Conservation (phyloP, 1,140 invertebrate species). For the Hypsibius dujardini region DNA sequence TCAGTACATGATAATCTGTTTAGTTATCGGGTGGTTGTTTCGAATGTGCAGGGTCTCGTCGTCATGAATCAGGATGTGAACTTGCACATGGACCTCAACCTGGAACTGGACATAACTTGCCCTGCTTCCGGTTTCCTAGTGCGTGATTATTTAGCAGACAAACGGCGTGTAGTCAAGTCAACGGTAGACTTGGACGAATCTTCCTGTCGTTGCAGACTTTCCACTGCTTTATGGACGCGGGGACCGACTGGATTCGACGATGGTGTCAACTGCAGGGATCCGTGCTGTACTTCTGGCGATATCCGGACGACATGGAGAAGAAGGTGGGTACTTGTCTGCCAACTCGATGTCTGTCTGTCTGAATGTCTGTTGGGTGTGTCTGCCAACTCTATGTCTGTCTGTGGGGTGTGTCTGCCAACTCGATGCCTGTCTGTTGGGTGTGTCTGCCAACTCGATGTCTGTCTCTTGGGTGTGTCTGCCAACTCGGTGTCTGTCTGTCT, state of each 20-base stretch:
- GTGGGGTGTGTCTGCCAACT: neutral
- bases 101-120: neutral
- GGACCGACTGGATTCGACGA: neutral
- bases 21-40: neutral
- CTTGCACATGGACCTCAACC: neutral
- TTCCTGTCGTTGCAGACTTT: neutral
- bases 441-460: too few relatives aligned
- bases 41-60: neutral
- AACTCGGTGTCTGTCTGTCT: too few relatives aligned
- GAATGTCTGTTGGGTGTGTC: neutral
- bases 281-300: neutral
- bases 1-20: neutral
- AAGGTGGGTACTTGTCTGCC: neutral
- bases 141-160: too few relatives aligned
- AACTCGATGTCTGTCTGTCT: neutral
- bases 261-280: neutral
- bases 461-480: too few relatives aligned
- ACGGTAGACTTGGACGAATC: neutral
- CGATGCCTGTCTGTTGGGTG: too few relatives aligned
- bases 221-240: neutral
- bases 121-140: slow-evolving; percentile 1
- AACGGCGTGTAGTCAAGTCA: neutral
- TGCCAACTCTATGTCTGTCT: neutral
- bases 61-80: neutral
- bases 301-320: neutral